A percentile compares a stretch with the other conserved stretches of the same genome.
These are phyloP conservation scores for Cheirogaleus major DNA, from an alignment of 2,797 vertebrate genomes.

Conservation along the genomic window DNA sequence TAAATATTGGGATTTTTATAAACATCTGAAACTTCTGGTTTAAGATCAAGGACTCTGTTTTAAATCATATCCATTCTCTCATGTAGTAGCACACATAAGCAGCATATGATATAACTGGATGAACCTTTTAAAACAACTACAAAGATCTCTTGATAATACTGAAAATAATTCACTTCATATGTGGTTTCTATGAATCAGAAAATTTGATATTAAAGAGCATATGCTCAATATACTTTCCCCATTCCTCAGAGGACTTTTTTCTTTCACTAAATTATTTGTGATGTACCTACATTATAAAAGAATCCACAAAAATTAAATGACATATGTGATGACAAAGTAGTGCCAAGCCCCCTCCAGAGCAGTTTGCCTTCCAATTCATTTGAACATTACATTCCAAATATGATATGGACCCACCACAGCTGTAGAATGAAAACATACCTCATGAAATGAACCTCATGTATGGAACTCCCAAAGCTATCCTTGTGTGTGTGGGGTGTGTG, in stretches of 20 bases:
- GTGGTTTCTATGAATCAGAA: conserved; percentile 12
- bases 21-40: neutral
- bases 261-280: conserved; percentile 49
- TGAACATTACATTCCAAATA: conserved; percentile 25
- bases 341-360: neutral
- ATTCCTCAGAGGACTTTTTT: neutral
- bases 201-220: neutral
- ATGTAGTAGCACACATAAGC: neutral
- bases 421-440: conserved; percentile 7
- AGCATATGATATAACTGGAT: neutral
- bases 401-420: neutral
- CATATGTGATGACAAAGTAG: neutral
- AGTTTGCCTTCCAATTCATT: conserved; percentile 18
- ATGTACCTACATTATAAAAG: conserved; percentile 14
- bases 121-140: conserved; percentile 25
- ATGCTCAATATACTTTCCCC: neutral
- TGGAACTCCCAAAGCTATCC: neutral
- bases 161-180: conserved; percentile 18
- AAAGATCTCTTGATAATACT: conserved; percentile 12
- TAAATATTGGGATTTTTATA: neutral
- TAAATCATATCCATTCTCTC: neutral
- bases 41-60: neutral
- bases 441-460: neutral
- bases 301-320: conserved; percentile 38
- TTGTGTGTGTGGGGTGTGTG: neutral